Conservation (phyloP, 2,113 vertebrate genomes). For the Fregetta grallaria region DNA sequence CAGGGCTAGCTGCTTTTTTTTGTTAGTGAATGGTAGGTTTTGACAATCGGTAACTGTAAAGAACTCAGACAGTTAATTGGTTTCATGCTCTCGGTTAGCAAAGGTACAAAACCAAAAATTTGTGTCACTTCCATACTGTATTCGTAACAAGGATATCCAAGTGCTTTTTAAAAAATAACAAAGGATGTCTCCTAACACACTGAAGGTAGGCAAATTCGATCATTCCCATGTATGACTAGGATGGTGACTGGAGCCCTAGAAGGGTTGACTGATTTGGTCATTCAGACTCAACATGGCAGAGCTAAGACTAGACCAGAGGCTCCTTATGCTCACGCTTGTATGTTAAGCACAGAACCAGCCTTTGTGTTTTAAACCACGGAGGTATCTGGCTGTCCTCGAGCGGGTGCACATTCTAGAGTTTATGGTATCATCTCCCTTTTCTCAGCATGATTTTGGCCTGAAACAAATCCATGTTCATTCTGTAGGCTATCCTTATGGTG, state of each 20-base stretch:
- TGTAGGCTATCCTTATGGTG: not conserved
- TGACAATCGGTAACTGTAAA: not conserved
- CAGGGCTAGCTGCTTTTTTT: not conserved
- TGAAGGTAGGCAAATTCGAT: accelerated
- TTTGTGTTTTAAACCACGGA: not conserved
- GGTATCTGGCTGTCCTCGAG: not conserved
- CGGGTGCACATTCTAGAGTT: not conserved
- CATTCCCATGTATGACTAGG: not conserved
- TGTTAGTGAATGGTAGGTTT: not conserved
- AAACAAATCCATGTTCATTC: not conserved
- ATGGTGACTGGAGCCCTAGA: not conserved
- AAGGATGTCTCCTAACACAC: not conserved
- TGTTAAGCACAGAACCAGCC: not conserved
- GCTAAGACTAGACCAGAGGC: not conserved
- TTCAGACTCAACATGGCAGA: not conserved
- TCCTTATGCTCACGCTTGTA: not conserved
- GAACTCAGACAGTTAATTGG: not conserved
- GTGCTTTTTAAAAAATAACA: not conserved
- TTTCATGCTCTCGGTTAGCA: not conserved
- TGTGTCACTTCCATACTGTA: not conserved
- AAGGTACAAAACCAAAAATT: not conserved
- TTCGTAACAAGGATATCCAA: not conserved
- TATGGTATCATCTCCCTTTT: not conserved
- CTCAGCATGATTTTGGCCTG: not conserved
- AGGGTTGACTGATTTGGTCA: not conserved